Percentiles rank a stretch among this genome's conserved stretches.
These are phyloP conservation scores for Mustelus asterias DNA, from an alignment of 2,113 vertebrate species.

Conservation along the genomic window DNA sequence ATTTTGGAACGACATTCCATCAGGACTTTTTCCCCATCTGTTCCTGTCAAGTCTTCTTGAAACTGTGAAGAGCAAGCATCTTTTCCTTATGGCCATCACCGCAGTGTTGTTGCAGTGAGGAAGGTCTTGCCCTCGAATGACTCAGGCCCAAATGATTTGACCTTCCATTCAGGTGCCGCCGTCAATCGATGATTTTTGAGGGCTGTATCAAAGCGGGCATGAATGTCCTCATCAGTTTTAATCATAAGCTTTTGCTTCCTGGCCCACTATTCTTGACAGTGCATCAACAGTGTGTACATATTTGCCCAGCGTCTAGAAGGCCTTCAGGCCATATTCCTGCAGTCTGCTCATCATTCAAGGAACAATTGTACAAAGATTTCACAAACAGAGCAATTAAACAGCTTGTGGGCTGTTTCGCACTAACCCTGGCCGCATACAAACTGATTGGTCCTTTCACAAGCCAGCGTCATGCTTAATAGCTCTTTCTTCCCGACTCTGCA, in stretches of 20 bases:
- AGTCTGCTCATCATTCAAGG: neutral
- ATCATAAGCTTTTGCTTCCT: neutral
- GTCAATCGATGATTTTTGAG: neutral
- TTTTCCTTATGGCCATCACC: neutral
- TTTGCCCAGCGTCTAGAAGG: neutral
- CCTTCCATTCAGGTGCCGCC: neutral
- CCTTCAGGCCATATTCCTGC: neutral
- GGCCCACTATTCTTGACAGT: neutral
- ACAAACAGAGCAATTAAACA: conserved; percentile 25
- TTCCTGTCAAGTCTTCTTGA: neutral
- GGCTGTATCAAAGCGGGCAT: too few species aligned
- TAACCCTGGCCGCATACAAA: neutral
- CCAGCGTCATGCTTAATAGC: neutral
- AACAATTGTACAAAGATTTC: neutral
- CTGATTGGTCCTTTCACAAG: conserved; percentile 17
- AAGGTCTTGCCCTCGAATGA: too few species aligned
- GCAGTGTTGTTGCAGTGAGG: neutral
- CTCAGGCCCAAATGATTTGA: neutral
- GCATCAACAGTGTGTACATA: neutral
- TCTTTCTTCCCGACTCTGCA: neutral
- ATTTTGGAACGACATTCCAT: neutral
- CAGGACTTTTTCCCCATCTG: neutral
- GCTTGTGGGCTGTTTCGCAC: neutral
- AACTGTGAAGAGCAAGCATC: neutral
- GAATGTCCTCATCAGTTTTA: neutral